Evolutionary conservation across 64 coral and sea anemone species (phyloP), one percentile per base, ranked within the genome.

Genomic region (Montipora sp.): DNA sequence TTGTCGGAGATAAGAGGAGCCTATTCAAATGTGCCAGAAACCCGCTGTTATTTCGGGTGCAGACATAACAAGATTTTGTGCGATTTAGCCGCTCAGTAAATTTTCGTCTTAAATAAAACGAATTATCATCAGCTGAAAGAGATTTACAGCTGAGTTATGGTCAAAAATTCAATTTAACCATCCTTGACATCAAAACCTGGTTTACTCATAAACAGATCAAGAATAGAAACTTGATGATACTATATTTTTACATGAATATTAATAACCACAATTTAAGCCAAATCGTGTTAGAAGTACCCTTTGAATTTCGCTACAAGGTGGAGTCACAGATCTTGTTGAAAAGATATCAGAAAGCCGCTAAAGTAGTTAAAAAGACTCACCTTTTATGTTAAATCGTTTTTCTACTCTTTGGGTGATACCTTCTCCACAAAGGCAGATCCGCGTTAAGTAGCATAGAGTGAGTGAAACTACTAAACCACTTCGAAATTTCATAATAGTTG

Each of bases 321-420:
- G 8, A 20, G 18, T 71, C 45, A 13, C 21, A 50, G 2, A 11
- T 21, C 46, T 50, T 2, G n/a, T 7, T 15, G 46, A 13, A 5
- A 21, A 1, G 8, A 48, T 3, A 48, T 20, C 49, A 50, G 82
- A 71, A 19, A 85, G 82, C 63, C 82, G 82, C 82, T 85, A 50
- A 85, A 4, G 3, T 78, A 1, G 8, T 21, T 19, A 78, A 78
- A 16, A 19, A 3, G 18, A 71, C 82, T 72, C 21, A 85, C 82
- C 82, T 85, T 68, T 85, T 9, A 85, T 85, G 45, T 85, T 19
- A 50, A 85, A 85, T 69, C 82, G 82, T 8, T 72, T 85, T 68
- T 85, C 82, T 2, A 59, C 61, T 19, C n/a, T 85, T 72, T 85
- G 65, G 3, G 63, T 19, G 1, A 57, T 8, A 11, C 44, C 66